Conservation (phyloP, 2,888 invertebrate genomes). For the Drosophila gaucha region DNA sequence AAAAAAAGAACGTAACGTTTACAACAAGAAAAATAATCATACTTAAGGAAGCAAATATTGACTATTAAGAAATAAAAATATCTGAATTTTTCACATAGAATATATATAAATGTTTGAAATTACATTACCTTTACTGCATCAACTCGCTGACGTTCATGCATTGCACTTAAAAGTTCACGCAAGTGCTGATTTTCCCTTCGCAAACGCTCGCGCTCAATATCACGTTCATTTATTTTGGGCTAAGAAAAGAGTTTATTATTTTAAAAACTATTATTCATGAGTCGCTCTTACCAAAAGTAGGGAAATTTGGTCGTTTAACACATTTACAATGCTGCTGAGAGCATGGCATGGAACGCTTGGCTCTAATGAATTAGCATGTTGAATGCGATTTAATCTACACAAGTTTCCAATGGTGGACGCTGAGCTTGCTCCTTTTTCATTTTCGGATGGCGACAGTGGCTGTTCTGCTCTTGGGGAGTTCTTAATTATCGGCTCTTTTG, state of each 20-base stretch:
- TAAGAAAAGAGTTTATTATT: constrained; percentile 73
- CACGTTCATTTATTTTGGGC: constrained; percentile 90
- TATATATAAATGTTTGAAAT: not conserved
- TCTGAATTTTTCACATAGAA: too few species aligned
- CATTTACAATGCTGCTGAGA: constrained; percentile 88
- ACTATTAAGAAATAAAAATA: too few species aligned
- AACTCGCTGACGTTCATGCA: constrained; percentile 85
- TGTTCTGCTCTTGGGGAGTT: constrained; percentile 68
- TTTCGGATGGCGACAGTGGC: constrained; percentile 9
- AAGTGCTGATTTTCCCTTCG: constrained; percentile 90
- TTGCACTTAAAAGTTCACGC: constrained; percentile 89
- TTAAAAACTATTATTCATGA: not conserved
- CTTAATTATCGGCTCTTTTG: constrained; percentile 66
- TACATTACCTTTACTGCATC: constrained; percentile 80
- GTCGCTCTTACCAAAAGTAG: constrained; percentile 87
- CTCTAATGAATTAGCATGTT: constrained; percentile 84
- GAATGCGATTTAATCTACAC: constrained; percentile 85
- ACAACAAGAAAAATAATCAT: not conserved
- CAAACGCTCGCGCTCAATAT: constrained; percentile 90
- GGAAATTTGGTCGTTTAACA: constrained; percentile 88
- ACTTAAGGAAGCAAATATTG: too few species aligned
- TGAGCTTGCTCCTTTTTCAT: constrained; percentile 36
- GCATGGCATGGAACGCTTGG: constrained; percentile 87
- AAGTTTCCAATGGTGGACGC: constrained; percentile 26
- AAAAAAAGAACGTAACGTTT: not conserved